A percentile compares a stretch with the other conserved stretches of the same genome.
These are phyloP conservation scores for Polypedilum vanderplanki DNA, from an alignment of 1,140 invertebrate genomes.

Conservation along the genomic window DNA sequence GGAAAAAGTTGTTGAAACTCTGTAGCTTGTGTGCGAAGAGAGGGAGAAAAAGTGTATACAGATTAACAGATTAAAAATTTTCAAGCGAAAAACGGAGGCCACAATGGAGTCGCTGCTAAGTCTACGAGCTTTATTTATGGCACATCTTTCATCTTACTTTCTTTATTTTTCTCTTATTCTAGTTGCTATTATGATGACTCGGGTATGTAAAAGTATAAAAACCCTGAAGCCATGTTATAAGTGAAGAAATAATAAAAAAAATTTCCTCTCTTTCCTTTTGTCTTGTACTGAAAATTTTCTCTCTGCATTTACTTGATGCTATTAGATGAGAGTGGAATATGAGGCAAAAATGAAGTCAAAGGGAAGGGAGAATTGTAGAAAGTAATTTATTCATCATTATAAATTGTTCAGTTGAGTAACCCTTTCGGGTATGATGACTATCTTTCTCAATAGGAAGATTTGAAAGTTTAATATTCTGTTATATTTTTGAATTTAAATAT, in stretches of 20 bases:
- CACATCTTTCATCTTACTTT: constrained; percentile 3
- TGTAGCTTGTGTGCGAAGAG: not conserved
- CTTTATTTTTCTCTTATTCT: not conserved
- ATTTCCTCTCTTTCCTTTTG: too few species aligned
- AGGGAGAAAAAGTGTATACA: not conserved
- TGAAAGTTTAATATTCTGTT: too few species aligned
- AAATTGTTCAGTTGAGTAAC: constrained; percentile 26
- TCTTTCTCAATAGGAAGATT: not conserved
- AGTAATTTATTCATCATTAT: constrained; percentile 28
- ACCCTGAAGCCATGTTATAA: not conserved
- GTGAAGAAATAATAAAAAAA: not conserved
- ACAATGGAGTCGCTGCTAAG: not conserved
- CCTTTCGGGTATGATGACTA: constrained; percentile 8
- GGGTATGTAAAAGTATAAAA: not conserved
- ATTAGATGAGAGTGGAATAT: not conserved
- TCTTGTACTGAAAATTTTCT: too few species aligned
- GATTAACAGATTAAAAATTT: constrained; percentile 14
- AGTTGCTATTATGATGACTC: not conserved
- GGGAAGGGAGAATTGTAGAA: too few species aligned
- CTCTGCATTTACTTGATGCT: too few species aligned
- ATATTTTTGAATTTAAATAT: too few species aligned
- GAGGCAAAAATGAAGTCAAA: not conserved
- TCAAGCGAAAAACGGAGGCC: not conserved
- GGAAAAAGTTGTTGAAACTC: not conserved
- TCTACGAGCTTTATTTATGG: constrained; percentile 18